phyloP scores from a whole-genome alignment of 2,888 invertebrate genomes.

The Microplitis deprimator region DNA sequence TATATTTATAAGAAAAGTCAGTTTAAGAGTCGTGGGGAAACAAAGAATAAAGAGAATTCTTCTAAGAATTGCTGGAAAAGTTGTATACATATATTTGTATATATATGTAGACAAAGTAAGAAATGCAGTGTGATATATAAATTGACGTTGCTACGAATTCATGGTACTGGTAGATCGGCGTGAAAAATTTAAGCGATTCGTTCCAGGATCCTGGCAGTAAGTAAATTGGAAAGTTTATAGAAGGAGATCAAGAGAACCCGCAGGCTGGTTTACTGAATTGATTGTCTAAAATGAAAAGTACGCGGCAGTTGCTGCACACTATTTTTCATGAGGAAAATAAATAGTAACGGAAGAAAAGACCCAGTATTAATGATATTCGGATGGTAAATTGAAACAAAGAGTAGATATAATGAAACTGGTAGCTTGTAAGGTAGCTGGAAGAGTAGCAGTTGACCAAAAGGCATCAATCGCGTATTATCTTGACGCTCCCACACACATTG shows the following conservation, averaged over 20 bases:
- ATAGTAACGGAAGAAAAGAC: constrained; percentile 1
- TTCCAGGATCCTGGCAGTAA: constrained; percentile 44
- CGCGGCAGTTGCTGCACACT: constrained; percentile 21
- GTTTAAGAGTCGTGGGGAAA: neutral
- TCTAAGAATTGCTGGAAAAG: constrained; percentile 17
- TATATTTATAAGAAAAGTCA: neutral
- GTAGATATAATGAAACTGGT: constrained; percentile 3
- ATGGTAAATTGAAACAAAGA: neutral
- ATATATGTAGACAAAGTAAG: constrained; percentile 11
- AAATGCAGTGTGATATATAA: constrained; percentile 38
- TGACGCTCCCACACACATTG: constrained; percentile 9
- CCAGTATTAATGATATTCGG: neutral
- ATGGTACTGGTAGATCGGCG: constrained; percentile 41
- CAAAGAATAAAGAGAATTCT: neutral
- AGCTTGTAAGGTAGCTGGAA: constrained; percentile 27
- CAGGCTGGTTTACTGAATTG: constrained; percentile 45
- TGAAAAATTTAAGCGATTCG: constrained; percentile 54
- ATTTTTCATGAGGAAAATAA: constrained; percentile 1
- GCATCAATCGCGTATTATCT: constrained; percentile 19
- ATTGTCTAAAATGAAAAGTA: constrained; percentile 39
- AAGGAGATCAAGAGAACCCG: constrained; percentile 20
- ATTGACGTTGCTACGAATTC: constrained; percentile 10
- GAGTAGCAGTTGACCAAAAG: constrained; percentile 14
- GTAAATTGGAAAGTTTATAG: constrained; percentile 29
- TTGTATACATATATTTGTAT: neutral